Conservation (phyloP, 1,140 invertebrate species). For the Drosophila navojoa region DNA sequence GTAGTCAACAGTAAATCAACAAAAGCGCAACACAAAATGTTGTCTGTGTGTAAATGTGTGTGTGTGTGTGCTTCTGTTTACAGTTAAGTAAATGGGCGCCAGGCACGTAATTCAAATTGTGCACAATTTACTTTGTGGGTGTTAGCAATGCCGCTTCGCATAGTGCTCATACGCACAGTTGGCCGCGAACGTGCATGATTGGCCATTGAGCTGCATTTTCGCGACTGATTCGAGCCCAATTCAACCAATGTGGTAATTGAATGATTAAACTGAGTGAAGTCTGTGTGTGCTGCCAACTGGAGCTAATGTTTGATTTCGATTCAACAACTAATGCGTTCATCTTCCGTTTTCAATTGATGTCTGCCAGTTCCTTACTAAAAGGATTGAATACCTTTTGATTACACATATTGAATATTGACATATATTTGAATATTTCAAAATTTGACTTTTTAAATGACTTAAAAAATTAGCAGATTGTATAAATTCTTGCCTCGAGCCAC, state of each 20-base stretch:
- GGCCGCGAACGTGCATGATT: background rate
- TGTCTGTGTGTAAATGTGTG: background rate
- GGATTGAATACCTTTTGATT: too few species aligned
- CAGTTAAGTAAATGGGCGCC: constrained; percentile 9
- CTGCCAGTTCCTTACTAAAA: too few species aligned
- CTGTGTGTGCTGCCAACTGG: background rate
- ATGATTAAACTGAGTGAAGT: background rate
- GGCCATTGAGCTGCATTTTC: constrained; percentile 10
- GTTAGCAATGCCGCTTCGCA: constrained; percentile 20
- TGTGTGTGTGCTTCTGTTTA: constrained; percentile 12
- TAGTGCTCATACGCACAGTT: constrained; percentile 40
- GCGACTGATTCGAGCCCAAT: constrained; percentile 8
- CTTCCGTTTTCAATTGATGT: too few species aligned
- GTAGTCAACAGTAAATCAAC: constrained; percentile 49
- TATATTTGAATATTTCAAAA: too few species aligned
- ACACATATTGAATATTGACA: too few species aligned
- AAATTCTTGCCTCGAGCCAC: background rate
- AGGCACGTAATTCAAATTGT: constrained; percentile 48
- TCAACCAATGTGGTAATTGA: background rate
- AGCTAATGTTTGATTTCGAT: background rate
- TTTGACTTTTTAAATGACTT: too few species aligned
- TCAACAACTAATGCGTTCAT: too few species aligned
- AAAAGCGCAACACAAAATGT: background rate
- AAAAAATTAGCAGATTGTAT: background rate
- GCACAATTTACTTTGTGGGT: constrained; percentile 46